Percentiles rank a stretch among this genome's conserved stretches.
These are phyloP conservation scores for Napeogenes sylphis DNA, from an alignment of 2,888 invertebrate species.

Conservation along the genomic window DNA sequence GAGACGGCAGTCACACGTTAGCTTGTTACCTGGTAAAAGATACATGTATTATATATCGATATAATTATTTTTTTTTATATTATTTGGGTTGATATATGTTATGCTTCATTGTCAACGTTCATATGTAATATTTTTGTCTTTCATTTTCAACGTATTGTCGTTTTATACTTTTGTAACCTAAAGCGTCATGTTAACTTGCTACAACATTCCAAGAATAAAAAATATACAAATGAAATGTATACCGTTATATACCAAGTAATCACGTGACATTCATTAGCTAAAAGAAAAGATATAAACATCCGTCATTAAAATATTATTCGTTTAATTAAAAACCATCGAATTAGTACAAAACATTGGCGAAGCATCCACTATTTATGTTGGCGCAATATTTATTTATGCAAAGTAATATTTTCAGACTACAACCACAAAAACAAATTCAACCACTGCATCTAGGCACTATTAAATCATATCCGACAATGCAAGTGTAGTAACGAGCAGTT, in stretches of 20 bases:
- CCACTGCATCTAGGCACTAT: constrained; percentile 30
- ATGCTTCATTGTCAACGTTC: not conserved
- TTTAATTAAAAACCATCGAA: constrained; percentile 2
- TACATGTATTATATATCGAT: not conserved
- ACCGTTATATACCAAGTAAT: too few relatives aligned
- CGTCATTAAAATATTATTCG: constrained; percentile 10
- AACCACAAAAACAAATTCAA: constrained; percentile 27
- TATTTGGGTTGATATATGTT: not conserved
- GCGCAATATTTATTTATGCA: not conserved
- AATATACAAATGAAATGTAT: too few relatives aligned
- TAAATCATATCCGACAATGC: constrained; percentile 55
- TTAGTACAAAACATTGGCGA: constrained; percentile 1
- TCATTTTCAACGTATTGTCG: too few relatives aligned
- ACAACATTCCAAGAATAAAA: too few relatives aligned
- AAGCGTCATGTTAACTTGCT: too few relatives aligned
- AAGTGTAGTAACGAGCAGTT: constrained; percentile 41
- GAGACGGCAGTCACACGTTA: constrained; percentile 89
- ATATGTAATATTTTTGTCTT: too few relatives aligned
- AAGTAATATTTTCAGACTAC: constrained; percentile 9
- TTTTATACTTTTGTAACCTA: too few relatives aligned
- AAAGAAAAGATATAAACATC: constrained; percentile 9
- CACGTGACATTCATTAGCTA: not conserved
- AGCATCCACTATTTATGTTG: not conserved
- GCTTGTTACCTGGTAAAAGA: constrained; percentile 82
- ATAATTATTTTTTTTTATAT: not conserved